Conservation (phyloP, 2,888 invertebrate genomes). For the Diploptera punctata region DNA sequence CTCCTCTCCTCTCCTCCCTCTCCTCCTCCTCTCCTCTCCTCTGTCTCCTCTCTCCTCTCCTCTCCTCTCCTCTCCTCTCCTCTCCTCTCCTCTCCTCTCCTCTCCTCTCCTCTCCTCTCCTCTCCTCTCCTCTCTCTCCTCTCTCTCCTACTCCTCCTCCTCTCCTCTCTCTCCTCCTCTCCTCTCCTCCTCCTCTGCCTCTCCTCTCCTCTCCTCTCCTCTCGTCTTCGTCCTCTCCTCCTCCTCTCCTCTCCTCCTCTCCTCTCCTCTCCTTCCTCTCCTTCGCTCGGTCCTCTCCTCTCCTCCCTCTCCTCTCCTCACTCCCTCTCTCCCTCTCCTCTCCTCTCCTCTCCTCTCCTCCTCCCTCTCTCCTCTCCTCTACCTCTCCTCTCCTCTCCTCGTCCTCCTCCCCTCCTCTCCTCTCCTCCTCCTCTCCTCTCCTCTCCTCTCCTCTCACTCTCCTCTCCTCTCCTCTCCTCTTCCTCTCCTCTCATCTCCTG, state of each 20-base stretch:
- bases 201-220: neutral
- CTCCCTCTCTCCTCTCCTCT: neutral
- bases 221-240: neutral
- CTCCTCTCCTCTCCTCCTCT: neutral
- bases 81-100: neutral
- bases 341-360: neutral
- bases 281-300: neutral
- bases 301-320: neutral
- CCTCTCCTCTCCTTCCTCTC: neutral
- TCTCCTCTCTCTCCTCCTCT: neutral
- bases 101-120: neutral
- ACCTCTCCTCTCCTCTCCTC: neutral
- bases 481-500: neutral
- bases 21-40: neutral
- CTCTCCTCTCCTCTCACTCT: neutral
- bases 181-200: neutral
- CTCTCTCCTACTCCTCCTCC: neutral
- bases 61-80: neutral
- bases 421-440: neutral
- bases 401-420: neutral
- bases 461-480: neutral
- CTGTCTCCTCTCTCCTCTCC: neutral
- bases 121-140: neutral
- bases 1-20: neutral
- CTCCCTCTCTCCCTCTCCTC: neutral